phyloP scores from a whole-genome alignment of 2,113 vertebrate species.

The Pseudonaja textilis region DNA sequence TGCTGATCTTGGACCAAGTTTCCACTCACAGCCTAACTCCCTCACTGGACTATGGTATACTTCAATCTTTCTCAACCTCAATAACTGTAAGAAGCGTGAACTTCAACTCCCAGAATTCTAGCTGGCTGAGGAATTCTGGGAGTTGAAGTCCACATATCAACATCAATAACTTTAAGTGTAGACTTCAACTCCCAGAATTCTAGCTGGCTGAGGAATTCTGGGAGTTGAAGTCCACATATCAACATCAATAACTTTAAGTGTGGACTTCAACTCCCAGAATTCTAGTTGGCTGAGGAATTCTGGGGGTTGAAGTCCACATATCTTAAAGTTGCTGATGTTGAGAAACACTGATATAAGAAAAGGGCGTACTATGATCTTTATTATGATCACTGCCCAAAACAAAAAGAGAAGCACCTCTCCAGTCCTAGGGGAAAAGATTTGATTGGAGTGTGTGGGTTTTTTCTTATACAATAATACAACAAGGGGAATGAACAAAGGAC shows the following conservation, averaged over 20 bases:
- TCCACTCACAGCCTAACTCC: not conserved
- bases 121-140: not conserved
- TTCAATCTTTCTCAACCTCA: not conserved
- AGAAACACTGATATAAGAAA: not conserved
- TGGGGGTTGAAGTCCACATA: not conserved
- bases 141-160: not conserved
- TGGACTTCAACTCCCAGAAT: not conserved
- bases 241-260: not conserved
- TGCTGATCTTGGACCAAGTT: not conserved
- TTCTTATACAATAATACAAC: too few species aligned
- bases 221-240: not conserved
- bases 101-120: not conserved
- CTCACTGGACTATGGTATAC: not conserved
- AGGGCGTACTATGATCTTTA: not conserved
- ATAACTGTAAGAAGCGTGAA: not conserved
- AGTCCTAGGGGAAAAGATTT: not conserved
- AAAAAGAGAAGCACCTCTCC: not conserved
- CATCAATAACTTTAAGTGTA: not conserved
- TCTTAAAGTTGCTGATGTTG: not conserved
- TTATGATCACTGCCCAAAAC: not conserved
- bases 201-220: not conserved
- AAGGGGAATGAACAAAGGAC: not conserved
- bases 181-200: not conserved
- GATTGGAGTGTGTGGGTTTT: too few species aligned
- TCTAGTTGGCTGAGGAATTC: not conserved